Evolutionary conservation across 2,113 vertebrate species (phyloP), one percentile per base, ranked within the genome.

Genomic region (Psilopogon haemacephalus): DNA sequence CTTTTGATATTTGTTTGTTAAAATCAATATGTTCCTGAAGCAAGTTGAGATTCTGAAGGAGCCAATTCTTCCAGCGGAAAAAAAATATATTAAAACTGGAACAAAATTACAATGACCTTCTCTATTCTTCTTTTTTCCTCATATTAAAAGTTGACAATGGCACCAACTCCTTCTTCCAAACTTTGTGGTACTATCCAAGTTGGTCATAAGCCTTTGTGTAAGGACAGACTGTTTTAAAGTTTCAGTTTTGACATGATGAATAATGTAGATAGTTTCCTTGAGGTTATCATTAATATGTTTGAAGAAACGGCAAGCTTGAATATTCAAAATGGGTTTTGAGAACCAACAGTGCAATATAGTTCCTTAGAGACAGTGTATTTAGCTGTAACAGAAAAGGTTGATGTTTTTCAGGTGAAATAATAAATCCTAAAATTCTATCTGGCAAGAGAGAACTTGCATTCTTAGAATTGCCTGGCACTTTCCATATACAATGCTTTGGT

Each of bases 1-100:
- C 23, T 91, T 96, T 91, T 85, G 84, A 85, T 94, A 87, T 40
- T 89, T 79, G 44, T 79, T 87, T 95, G 78, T 73, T 89, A 89
- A 93, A 94, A 89, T 91, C 78, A 76, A 37, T 89, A 89, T 46
- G 37, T 59, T 96, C 68, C 72, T 71, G 52, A 91, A 69, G 68
- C 64, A 94, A 74, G 33, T 80, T 88, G 52, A 88, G 32, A 15
- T 91, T 89, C 60, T 73, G 60, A 91, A 88, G 42, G 59, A 86
- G 13, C 27, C 6, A 17, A 63, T 28, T 88, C 17, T 71, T 80
- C 32, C 69, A 64, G 32, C 30, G 52, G 19, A 77, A 88, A 90
- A 75, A 69, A 82, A 74, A 67, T 5, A 32, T 10, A 72, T 84
- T 90, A 87, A 92, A 84, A 62, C 2, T 6, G 33, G 54, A 85